These are phyloP conservation scores for Leptonema lineaticorne DNA, from an alignment of 1,140 invertebrate genomes.

Conservation along the genomic window DNA sequence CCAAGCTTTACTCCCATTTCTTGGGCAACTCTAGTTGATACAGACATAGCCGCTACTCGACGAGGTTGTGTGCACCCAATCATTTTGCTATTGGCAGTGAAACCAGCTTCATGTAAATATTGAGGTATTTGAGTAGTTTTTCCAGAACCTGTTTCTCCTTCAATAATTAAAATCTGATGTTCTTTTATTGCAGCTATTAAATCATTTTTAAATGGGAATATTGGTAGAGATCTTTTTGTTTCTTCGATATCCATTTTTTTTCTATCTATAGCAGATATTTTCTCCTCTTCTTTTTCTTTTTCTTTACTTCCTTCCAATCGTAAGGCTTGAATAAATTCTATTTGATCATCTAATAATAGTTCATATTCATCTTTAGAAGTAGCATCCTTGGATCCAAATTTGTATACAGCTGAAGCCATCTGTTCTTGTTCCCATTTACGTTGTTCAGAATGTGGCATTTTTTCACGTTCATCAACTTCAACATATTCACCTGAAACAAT, in stretches of 20 bases:
- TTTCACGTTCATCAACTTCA: constrained; percentile 87
- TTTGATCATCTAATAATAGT: constrained; percentile 91
- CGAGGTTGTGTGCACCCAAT: constrained; percentile 95
- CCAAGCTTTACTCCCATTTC: constrained; percentile 99
- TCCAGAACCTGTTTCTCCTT: constrained; percentile 97
- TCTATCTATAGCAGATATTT: constrained; percentile 67
- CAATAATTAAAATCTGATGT: constrained; percentile 94
- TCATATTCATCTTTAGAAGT: constrained; percentile 84
- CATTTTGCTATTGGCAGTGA: constrained; percentile 79
- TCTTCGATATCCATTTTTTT: constrained; percentile 87
- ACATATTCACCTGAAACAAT: constrained; percentile 67
- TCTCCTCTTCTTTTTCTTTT: constrained; percentile 59
- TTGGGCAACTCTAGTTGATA: constrained; percentile 98
- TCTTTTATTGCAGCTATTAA: constrained; percentile 84
- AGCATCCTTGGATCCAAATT: constrained; percentile 85
- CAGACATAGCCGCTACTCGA: constrained; percentile 98
- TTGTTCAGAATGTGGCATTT: constrained; percentile 89
- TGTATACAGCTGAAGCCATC: constrained; percentile 87
- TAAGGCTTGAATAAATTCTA: constrained; percentile 95
- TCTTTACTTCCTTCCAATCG: constrained; percentile 81
- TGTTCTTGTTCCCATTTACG: constrained; percentile 98
- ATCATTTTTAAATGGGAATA: constrained; percentile 90
- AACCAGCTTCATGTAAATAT: constrained; percentile 92
- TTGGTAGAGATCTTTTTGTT: constrained; percentile 89
- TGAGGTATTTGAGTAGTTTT: constrained; percentile 99